A percentile compares a stretch with the other conserved stretches of the same genome.
phyloP scores from a whole-genome alignment of 1,140 invertebrate genomes.

The Sinella curviseta region DNA sequence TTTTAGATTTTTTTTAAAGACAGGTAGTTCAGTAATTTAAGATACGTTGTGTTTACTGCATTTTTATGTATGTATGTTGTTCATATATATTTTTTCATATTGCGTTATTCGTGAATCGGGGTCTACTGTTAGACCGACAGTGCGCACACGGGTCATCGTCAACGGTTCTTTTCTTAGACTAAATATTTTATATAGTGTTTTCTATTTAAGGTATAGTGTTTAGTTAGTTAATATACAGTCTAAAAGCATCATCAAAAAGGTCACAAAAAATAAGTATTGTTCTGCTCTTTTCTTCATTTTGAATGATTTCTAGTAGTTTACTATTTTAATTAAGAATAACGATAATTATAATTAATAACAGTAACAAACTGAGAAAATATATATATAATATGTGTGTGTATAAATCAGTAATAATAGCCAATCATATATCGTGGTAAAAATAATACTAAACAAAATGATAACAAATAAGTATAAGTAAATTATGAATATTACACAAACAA shows the following conservation, averaged over 20 bases:
- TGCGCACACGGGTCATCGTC: no score
- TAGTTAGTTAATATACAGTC: no score
- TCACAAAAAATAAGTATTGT: constrained; percentile 6
- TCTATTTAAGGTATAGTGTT: no score
- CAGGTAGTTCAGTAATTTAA: no score
- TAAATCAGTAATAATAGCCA: neutral
- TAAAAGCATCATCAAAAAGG: neutral
- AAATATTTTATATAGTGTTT: no score
- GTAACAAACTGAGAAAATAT: constrained; percentile 9
- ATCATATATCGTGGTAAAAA: constrained; percentile 1
- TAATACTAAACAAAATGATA: constrained; percentile 8
- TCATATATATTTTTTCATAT: no score
- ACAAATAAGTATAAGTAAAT: neutral
- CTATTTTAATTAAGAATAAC: neutral
- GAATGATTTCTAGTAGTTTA: neutral
- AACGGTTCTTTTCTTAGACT: no score
- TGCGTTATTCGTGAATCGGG: no score
- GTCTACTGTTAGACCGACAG: no score
- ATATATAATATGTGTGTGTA: neutral
- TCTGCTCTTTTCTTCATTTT: neutral
- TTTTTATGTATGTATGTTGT: neutral
- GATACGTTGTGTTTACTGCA: no score
- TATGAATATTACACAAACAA: neutral
- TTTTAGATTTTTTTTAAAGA: neutral
- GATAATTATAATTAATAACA: neutral